phyloP scores from a whole-genome alignment of 2,113 vertebrate species.

The Pseudopipra pipra region DNA sequence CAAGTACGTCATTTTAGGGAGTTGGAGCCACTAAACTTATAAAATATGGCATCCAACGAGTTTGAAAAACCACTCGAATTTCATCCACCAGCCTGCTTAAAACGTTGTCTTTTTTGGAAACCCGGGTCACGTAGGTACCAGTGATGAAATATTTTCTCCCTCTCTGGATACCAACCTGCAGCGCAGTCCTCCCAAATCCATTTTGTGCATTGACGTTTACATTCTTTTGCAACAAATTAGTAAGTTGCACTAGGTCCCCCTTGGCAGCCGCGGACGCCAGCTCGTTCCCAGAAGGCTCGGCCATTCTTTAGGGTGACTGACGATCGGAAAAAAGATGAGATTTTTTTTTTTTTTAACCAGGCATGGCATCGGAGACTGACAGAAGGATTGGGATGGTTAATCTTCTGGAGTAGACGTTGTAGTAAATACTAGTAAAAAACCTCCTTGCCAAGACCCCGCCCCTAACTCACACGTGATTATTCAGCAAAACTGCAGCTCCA shows the following conservation, averaged over 20 bases:
- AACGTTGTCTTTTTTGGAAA: slow-evolving; percentile 70
- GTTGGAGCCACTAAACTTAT: slow-evolving; percentile 75
- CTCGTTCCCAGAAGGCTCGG: slow-evolving; percentile 81
- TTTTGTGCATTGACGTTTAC: slow-evolving; percentile 88
- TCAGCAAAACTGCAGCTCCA: slow-evolving; percentile 73
- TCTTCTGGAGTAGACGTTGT: slow-evolving; percentile 83
- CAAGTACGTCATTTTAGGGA: slow-evolving; percentile 81
- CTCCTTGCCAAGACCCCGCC: slow-evolving; percentile 83
- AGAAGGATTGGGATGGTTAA: slow-evolving; percentile 82
- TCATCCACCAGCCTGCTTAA: slow-evolving; percentile 64
- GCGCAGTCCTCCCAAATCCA: slow-evolving; percentile 85
- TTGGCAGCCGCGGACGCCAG: slow-evolving; percentile 88
- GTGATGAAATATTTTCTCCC: slow-evolving; percentile 74
- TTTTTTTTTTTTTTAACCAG: slow-evolving; percentile 75
- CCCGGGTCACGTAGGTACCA: slow-evolving; percentile 74
- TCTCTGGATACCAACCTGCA: slow-evolving; percentile 90
- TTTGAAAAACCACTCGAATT: slow-evolving; percentile 66
- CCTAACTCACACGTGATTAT: slow-evolving; percentile 85
- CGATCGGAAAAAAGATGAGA: slow-evolving; percentile 76
- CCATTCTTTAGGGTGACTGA: slow-evolving; percentile 85
- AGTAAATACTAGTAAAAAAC: slow-evolving; percentile 86
- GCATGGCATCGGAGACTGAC: slow-evolving; percentile 82
- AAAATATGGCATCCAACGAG: slow-evolving; percentile 81
- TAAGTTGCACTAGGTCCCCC: slow-evolving; percentile 82
- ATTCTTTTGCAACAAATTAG: slow-evolving; percentile 84